Conservation (phyloP, 2,113 vertebrate species). For the Cottus gobio region DNA sequence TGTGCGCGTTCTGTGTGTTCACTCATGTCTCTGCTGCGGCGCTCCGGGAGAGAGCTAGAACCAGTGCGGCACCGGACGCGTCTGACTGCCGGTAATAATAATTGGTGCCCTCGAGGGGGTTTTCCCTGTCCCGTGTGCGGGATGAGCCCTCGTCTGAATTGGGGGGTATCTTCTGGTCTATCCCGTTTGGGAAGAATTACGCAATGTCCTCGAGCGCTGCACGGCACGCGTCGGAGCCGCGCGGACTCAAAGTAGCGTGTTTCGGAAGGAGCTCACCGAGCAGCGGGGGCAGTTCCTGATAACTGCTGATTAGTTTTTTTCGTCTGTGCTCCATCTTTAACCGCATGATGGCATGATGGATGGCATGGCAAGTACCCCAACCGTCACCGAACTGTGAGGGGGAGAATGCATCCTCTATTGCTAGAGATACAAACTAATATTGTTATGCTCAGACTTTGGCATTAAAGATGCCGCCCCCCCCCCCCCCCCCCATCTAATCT, state of each 20-base stretch:
- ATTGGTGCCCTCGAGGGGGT: not conserved
- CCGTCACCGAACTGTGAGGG: not conserved
- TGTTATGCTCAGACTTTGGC: not conserved
- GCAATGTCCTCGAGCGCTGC: conserved; percentile 18
- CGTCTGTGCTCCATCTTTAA: not conserved
- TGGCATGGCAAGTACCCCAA: not conserved
- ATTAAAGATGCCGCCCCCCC: not conserved
- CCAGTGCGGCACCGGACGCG: too few relatives aligned
- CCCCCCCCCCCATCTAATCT: accelerated
- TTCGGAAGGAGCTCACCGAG: not conserved
- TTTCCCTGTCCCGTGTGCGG: conserved; percentile 13
- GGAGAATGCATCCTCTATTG: not conserved
- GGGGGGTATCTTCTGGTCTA: conserved; percentile 47
- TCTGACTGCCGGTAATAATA: not conserved
- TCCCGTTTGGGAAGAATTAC: conserved; percentile 44
- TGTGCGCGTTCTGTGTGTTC: not conserved
- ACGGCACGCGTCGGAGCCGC: conserved; percentile 7
- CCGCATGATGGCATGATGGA: not conserved
- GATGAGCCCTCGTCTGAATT: conserved; percentile 40
- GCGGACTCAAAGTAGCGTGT: conserved; percentile 33
- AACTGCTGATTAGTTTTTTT: not conserved
- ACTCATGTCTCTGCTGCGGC: not conserved
- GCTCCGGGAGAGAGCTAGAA: too few relatives aligned
- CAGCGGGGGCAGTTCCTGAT: not conserved
- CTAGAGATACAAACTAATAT: not conserved